These are phyloP conservation scores for Aspiorhynchus laticeps DNA, from an alignment of 2,113 vertebrate genomes.

Conservation along the genomic window DNA sequence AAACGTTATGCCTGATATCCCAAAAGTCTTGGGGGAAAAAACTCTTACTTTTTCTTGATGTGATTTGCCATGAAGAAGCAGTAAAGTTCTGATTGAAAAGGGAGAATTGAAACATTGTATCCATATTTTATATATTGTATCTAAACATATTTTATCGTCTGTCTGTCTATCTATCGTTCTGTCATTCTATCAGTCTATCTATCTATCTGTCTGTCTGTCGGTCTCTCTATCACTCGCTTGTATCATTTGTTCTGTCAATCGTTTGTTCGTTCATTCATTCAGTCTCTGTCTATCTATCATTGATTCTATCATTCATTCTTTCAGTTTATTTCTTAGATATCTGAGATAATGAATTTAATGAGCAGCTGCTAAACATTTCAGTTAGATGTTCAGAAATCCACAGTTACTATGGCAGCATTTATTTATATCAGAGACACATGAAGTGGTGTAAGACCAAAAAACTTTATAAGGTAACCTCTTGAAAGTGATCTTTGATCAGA, in stretches of 20 bases:
- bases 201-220: not conserved
- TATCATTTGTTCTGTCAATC: too few species aligned
- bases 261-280: not conserved
- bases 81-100: slow-evolving; percentile 3
- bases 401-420: not conserved
- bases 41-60: slow-evolving; percentile 29
- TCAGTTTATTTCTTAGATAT: too few species aligned
- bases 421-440: slow-evolving; percentile 42
- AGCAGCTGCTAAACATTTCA: not conserved
- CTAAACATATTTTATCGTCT: too few species aligned
- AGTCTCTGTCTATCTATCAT: not conserved
- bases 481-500: slow-evolving; percentile 57
- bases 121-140: too few species aligned
- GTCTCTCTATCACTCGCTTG: not conserved
- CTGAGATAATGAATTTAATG: not conserved
- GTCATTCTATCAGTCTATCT: not conserved
- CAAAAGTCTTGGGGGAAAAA: slow-evolving; percentile 35
- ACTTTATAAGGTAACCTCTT: slow-evolving; percentile 56
- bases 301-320: not conserved
- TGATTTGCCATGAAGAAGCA: not conserved
- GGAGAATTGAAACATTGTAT: too few species aligned
- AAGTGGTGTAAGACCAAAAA: slow-evolving; percentile 41
- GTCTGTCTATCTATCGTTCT: not conserved
- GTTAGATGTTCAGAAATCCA: not conserved
- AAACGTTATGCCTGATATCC: slow-evolving; percentile 38